phyloP scores from a whole-genome alignment of 2,797 vertebrate genomes.

The Poeciliopsis paucimaculata region DNA sequence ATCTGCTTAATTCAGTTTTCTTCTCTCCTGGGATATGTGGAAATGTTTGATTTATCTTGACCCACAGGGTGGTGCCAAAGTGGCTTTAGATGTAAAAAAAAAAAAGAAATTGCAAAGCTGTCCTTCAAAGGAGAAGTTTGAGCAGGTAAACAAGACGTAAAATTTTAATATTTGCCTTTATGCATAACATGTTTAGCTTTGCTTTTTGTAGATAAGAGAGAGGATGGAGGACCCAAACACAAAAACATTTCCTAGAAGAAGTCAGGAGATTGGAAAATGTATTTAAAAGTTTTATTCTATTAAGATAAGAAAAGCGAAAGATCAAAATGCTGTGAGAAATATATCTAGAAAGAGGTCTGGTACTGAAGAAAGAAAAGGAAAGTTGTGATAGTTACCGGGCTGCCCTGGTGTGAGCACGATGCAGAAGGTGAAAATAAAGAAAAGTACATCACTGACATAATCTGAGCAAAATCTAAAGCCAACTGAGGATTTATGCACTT shows the following conservation, averaged over 20 bases:
- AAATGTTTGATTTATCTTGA: not conserved
- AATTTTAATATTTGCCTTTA: not conserved
- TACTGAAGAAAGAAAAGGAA: not conserved
- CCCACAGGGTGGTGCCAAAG: not conserved
- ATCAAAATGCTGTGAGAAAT: not conserved
- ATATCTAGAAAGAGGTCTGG: not conserved
- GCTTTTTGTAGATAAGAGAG: not conserved
- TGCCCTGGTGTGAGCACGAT: not conserved
- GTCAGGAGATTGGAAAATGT: not conserved
- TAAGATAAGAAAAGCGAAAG: not conserved
- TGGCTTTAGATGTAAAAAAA: not conserved
- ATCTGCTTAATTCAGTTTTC: conserved; percentile 5
- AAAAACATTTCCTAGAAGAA: not conserved
- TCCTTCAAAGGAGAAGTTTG: not conserved
- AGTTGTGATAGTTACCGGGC: not conserved
- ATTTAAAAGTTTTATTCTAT: not conserved
- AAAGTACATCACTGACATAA: not conserved
- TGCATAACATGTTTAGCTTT: not conserved
- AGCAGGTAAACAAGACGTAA: not conserved
- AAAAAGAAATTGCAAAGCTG: not conserved
- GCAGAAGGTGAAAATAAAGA: not conserved
- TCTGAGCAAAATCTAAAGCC: too few relatives aligned
- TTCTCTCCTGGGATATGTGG: not conserved
- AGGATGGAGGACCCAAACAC: not conserved
- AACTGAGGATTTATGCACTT: not conserved